phyloP scores from a whole-genome alignment of 2,113 vertebrate species.

The Psettodes erumei region DNA sequence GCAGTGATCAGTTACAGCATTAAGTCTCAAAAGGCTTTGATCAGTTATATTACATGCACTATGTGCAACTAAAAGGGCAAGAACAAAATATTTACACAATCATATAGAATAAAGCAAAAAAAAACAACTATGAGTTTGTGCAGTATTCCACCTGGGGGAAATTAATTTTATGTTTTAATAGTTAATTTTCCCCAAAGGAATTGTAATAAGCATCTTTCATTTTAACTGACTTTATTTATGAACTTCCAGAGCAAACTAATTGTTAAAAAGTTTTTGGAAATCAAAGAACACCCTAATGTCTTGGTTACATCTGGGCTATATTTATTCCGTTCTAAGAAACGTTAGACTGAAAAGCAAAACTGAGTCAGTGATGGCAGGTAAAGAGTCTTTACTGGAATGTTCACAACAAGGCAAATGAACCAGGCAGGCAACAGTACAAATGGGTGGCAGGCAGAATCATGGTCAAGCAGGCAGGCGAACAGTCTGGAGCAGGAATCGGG shows the following conservation, averaged over 20 bases:
- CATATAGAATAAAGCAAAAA: slow-evolving; percentile 93
- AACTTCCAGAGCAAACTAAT: background rate
- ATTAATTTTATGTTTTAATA: background rate
- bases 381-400: background rate
- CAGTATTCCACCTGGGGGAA: background rate
- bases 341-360: background rate
- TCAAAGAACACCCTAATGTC: background rate
- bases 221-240: background rate
- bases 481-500: background rate
- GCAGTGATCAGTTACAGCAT: slow-evolving; percentile 76
- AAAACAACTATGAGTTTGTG: too few relatives aligned
- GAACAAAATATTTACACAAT: slow-evolving; percentile 91
- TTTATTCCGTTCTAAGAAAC: background rate
- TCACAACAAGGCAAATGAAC: background rate
- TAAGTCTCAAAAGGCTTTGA: slow-evolving; percentile 77
- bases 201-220: background rate
- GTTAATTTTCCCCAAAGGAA: background rate
- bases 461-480: background rate
- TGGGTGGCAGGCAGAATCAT: background rate
- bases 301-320: too few relatives aligned
- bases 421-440: background rate
- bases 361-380: background rate
- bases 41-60: slow-evolving; percentile 79
- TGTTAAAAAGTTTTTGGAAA: background rate
- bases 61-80: slow-evolving; percentile 83